A percentile compares a stretch with the other conserved stretches of the same genome.
These are phyloP conservation scores for Hirtodrosophila trivittata DNA, from an alignment of 2,888 invertebrate genomes.

Conservation along the genomic window DNA sequence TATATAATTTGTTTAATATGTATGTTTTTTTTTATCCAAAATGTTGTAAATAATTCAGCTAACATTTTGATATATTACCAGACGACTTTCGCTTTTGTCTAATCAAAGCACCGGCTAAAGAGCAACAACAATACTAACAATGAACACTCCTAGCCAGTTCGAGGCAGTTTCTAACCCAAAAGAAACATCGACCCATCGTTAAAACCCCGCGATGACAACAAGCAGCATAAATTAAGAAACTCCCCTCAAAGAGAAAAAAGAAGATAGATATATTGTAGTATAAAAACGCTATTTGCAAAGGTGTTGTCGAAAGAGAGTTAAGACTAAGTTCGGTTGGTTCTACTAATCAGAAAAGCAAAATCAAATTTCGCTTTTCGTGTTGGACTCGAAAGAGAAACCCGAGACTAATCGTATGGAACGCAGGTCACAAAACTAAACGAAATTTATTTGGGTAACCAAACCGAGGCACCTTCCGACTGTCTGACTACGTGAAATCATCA, in stretches of 20 bases:
- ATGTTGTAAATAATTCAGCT: conserved; percentile 49
- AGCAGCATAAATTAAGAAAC: conserved; percentile 72
- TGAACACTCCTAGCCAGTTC: conserved; percentile 27
- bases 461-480: conserved; percentile 43
- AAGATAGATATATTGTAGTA: too few relatives aligned
- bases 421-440: conserved; percentile 59
- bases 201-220: conserved; percentile 60
- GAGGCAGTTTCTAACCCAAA: conserved; percentile 54
- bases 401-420: conserved; percentile 71
- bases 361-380: conserved; percentile 78
- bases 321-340: conserved; percentile 47
- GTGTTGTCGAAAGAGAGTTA: conserved; percentile 14
- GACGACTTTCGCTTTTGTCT: conserved; percentile 67
- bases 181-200: conserved; percentile 36
- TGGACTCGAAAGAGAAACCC: conserved; percentile 74
- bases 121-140: conserved; percentile 31
- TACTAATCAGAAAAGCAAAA: conserved; percentile 77
- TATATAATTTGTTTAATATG: conserved; percentile 5
- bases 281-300: conserved; percentile 54
- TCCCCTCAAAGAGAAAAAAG: too few relatives aligned
- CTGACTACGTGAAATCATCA: conserved; percentile 43
- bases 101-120: conserved; percentile 34
- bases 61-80: conserved; percentile 64
- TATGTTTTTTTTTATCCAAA: conserved; percentile 6
- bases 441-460: conserved; percentile 77